phyloP scores from a whole-genome alignment of 2,888 invertebrate species.

The Polia nebulosa region DNA sequence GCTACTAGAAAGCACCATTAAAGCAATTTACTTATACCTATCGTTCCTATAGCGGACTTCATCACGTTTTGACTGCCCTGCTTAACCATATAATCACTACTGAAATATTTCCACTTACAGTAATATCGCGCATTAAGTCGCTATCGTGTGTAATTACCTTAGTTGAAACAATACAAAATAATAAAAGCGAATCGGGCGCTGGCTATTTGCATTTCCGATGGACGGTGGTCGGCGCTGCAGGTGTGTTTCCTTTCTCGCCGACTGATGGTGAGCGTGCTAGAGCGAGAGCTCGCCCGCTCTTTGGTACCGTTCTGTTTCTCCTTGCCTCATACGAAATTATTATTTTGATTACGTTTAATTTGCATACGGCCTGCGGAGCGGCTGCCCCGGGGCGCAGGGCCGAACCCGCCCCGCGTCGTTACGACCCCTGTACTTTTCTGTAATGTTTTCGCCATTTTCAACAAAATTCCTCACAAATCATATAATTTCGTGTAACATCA shows the following conservation, averaged over 20 bases:
- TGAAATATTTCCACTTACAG: slow-evolving; percentile 86
- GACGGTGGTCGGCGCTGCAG: slow-evolving; percentile 69
- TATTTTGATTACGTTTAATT: slow-evolving; percentile 91
- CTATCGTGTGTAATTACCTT: slow-evolving; percentile 85
- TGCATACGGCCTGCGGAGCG: slow-evolving; percentile 87
- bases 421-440: slow-evolving; percentile 90
- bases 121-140: slow-evolving; percentile 86
- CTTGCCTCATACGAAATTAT: slow-evolving; percentile 85
- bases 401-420: slow-evolving; percentile 81
- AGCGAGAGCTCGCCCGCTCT: slow-evolving; percentile 75
- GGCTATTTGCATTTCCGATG: slow-evolving; percentile 86
- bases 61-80: slow-evolving; percentile 75
- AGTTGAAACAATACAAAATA: slow-evolving; percentile 86
- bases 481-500: slow-evolving; percentile 90
- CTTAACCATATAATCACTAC: slow-evolving; percentile 80
- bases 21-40: slow-evolving; percentile 70
- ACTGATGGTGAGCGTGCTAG: slow-evolving; percentile 69
- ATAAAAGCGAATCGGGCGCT: slow-evolving; percentile 85
- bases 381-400: slow-evolving; percentile 81
- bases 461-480: slow-evolving; percentile 91
- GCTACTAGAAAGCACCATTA: slow-evolving; percentile 71
- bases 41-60: slow-evolving; percentile 72
- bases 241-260: slow-evolving; percentile 78
- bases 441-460: slow-evolving; percentile 91
- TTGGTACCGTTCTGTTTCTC: slow-evolving; percentile 74